phyloP scores from a whole-genome alignment of 2,113 vertebrate species.

The Neoarius graeffei region DNA sequence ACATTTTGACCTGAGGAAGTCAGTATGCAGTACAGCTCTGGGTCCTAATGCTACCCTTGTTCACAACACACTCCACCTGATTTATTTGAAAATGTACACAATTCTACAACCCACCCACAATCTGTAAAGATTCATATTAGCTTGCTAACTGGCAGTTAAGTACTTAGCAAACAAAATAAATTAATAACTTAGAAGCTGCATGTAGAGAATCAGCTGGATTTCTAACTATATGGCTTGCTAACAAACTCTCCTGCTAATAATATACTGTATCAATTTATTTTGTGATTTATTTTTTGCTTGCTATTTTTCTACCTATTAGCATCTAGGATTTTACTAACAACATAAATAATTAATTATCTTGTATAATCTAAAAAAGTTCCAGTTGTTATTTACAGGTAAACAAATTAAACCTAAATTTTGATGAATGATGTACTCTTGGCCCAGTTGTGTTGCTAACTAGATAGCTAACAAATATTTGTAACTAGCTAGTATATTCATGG shows the following conservation, averaged over 20 bases:
- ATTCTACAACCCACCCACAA: not conserved
- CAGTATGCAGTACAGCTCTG: not conserved
- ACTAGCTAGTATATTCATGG: not conserved
- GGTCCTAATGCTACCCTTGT: not conserved
- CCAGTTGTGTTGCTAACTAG: not conserved
- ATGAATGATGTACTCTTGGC: not conserved
- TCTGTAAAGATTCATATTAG: not conserved
- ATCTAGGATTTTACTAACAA: not conserved
- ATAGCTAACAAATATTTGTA: not conserved
- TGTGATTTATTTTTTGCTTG: not conserved
- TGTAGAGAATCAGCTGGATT: not conserved
- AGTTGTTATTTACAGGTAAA: not conserved
- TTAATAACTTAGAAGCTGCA: not conserved
- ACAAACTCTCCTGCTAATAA: not conserved
- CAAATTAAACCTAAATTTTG: not conserved
- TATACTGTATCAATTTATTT: not conserved
- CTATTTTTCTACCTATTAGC: too few relatives aligned
- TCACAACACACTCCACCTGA: not conserved
- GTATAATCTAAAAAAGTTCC: not conserved
- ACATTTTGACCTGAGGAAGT: not conserved
- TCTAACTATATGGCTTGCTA: not conserved
- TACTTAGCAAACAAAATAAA: not conserved
- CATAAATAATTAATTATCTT: not conserved
- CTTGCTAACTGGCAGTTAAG: not conserved
- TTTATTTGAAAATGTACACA: not conserved